Evolutionary conservation across 2,888 invertebrate species (phyloP).

Genomic region (Balanococcus diminutus): DNA sequence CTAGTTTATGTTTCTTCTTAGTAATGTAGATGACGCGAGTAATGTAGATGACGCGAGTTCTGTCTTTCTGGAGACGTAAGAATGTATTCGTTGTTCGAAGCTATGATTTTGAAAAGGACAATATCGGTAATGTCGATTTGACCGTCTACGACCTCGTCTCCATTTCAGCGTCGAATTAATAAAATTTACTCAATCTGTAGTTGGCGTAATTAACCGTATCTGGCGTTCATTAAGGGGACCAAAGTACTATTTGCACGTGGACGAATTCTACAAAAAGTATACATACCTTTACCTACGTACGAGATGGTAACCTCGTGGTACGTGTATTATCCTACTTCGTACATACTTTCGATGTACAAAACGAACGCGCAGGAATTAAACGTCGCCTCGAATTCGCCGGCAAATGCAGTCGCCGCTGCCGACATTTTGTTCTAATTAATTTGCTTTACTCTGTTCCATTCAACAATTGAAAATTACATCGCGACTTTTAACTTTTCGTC

Average conservation of each 20-base stretch:
- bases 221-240: background rate
- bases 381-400: too few species aligned
- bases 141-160: background rate
- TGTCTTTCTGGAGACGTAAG: too few species aligned
- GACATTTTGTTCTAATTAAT: slow-evolving; percentile 17
- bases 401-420: background rate
- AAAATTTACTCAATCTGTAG: background rate
- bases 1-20: too few species aligned
- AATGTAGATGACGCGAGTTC: too few species aligned
- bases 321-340: too few species aligned
- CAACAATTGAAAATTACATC: slow-evolving; percentile 22
- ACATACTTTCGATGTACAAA: background rate
- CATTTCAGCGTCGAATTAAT: background rate
- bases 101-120: background rate
- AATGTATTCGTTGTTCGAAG: background rate
- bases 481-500: slow-evolving; percentile 1
- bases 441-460: slow-evolving; percentile 13
- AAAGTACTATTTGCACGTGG: background rate
- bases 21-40: too few species aligned
- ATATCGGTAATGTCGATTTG: background rate
- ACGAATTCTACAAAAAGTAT: too few species aligned
- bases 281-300: too few species aligned
- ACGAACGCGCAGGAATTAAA: background rate
- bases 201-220: background rate
- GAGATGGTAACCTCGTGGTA: too few species aligned